Evolutionary conservation across 30 jellyfish, hydroid and myxozoan species (phyloP).

Genomic region (Nemopilema nomurai): DNA sequence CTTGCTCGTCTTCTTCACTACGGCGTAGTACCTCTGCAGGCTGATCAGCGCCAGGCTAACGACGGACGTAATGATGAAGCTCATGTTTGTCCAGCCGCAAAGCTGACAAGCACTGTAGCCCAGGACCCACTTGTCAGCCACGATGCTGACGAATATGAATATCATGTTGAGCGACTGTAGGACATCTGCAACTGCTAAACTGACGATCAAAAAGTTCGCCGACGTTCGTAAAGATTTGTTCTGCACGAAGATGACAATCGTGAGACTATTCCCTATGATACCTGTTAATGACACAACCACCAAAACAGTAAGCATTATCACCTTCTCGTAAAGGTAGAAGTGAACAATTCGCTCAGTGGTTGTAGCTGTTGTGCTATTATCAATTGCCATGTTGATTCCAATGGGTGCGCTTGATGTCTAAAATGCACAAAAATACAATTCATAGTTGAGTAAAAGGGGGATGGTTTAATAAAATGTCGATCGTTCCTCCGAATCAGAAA

Average conservation of each 20-base stretch:
- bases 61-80: conserved; percentile 63
- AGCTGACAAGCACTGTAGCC: conserved; percentile 57
- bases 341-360: conserved; percentile 4
- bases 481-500: no score
- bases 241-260: conserved; percentile 49
- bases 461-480: no score
- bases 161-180: conserved; percentile 61
- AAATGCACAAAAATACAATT: background rate
- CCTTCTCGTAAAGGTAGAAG: conserved; percentile 42
- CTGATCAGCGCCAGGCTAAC: conserved; percentile 51
- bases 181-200: conserved; percentile 71
- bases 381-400: background rate
- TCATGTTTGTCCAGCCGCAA: conserved; percentile 69
- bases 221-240: conserved; percentile 44
- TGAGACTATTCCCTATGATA: conserved; percentile 51
- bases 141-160: conserved; percentile 44
- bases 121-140: conserved; percentile 54
- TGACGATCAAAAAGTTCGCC: conserved; percentile 55
- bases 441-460: no score
- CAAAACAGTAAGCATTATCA: conserved; percentile 31
- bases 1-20: conserved; percentile 23
- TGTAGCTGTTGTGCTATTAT: background rate
- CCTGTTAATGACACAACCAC: conserved; percentile 41
- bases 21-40: conserved; percentile 56
- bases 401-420: background rate